These are phyloP conservation scores for Galaxias olidus DNA, from an alignment of 2,797 vertebrate genomes.

Conservation along the genomic window DNA sequence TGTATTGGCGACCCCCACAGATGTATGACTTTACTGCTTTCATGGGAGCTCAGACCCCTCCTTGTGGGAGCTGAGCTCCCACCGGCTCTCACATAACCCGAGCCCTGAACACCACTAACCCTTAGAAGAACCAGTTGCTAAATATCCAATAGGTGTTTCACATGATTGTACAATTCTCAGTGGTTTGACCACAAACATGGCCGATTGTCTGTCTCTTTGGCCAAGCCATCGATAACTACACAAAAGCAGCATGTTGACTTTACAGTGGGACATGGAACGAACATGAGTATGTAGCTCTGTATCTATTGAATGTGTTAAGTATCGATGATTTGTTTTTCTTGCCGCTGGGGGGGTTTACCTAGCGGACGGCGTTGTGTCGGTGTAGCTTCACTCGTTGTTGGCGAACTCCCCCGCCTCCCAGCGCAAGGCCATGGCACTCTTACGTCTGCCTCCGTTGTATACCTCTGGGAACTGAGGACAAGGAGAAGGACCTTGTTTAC, in stretches of 20 bases:
- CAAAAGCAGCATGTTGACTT: constrained; percentile 65
- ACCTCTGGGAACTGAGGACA: constrained; percentile 72
- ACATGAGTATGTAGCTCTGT: constrained; percentile 47
- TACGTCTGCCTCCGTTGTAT: constrained; percentile 68
- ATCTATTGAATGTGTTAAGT: constrained; percentile 42
- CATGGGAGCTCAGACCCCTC: too few species aligned
- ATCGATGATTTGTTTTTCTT: constrained; percentile 33
- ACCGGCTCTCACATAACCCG: too few species aligned
- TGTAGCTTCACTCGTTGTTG: constrained; percentile 61
- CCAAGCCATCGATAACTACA: constrained; percentile 52
- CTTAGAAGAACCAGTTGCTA: too few species aligned
- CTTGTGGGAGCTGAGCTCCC: too few species aligned
- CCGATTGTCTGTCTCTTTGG: constrained; percentile 34
- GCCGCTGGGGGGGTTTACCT: constrained; percentile 9
- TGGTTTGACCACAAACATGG: constrained; percentile 22
- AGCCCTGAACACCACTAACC: too few species aligned
- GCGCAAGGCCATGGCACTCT: constrained; percentile 79
- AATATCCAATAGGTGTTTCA: too few species aligned
- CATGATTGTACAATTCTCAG: too few species aligned
- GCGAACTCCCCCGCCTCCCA: constrained; percentile 79
- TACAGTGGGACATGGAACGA: constrained; percentile 62
- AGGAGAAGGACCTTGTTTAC: constrained; percentile 15
- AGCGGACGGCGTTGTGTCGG: constrained; percentile 19
- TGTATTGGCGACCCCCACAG: too few species aligned
- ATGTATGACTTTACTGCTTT: too few species aligned